Percentiles rank a stretch among this genome's conserved stretches.
phyloP scores from a whole-genome alignment of 2,113 vertebrate genomes.

The Dendropsophus ebraccatus region DNA sequence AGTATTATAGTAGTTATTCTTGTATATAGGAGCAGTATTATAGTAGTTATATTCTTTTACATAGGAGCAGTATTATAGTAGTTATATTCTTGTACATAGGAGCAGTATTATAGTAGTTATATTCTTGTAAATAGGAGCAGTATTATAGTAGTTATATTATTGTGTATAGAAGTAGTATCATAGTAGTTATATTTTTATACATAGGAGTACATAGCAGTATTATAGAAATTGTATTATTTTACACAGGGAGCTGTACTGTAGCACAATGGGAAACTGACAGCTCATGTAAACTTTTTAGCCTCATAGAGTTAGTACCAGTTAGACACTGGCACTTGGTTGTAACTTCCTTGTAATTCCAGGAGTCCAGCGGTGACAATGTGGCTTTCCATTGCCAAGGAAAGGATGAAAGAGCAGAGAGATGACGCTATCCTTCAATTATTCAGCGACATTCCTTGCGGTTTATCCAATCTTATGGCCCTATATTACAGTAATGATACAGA shows the following conservation, averaged over 20 bases:
- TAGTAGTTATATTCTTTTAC: not conserved
- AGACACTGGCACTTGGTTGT: not conserved
- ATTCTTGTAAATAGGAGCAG: too few relatives aligned
- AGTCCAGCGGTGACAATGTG: not conserved
- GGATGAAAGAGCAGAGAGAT: slow-evolving; percentile 68
- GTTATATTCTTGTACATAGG: too few relatives aligned
- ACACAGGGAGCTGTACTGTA: too few relatives aligned
- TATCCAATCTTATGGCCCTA: slow-evolving; percentile 87
- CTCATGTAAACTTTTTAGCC: too few relatives aligned
- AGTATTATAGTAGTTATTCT: not conserved
- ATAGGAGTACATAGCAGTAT: too few relatives aligned
- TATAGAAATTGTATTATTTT: too few relatives aligned
- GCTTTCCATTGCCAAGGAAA: slow-evolving; percentile 54
- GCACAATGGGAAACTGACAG: too few relatives aligned
- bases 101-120: too few relatives aligned
- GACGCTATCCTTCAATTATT: slow-evolving; percentile 88
- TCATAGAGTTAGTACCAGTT: not conserved
- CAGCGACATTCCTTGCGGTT: slow-evolving; percentile 91
- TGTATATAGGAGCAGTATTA: not conserved
- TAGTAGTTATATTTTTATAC: too few relatives aligned
- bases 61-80: too few relatives aligned
- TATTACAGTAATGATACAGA: slow-evolving; percentile 76
- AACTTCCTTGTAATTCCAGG: not conserved
- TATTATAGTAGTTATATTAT: too few relatives aligned
- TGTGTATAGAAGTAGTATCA: too few relatives aligned